Conservation (phyloP, 2,113 vertebrate genomes). For the Protomyctophum bolini region DNA sequence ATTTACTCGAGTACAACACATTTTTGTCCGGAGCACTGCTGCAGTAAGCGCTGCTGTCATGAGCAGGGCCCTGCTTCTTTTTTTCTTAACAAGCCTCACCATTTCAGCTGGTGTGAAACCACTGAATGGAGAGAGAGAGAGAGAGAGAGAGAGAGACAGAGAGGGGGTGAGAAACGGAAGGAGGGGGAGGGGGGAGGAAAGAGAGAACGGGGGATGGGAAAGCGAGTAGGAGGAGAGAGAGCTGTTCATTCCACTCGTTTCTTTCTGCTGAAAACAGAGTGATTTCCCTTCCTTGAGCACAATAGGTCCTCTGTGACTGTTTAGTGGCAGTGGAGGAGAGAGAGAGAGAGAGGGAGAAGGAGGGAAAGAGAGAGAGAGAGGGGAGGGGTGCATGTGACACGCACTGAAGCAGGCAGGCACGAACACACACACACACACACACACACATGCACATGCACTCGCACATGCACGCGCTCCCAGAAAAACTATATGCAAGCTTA, state of each 20-base stretch:
- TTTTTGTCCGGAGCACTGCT: too few relatives aligned
- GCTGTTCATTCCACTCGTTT: constrained; percentile 65
- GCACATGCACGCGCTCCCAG: neutral
- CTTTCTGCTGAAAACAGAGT: constrained; percentile 71
- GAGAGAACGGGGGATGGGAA: neutral
- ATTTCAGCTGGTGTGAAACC: constrained; percentile 65
- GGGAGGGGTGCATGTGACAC: neutral
- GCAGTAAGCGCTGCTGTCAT: constrained; percentile 58
- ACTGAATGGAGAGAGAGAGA: neutral
- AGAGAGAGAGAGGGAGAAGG: constrained; percentile 13
- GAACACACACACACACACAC: neutral
- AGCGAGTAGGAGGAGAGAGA: constrained; percentile 33
- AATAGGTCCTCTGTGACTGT: constrained; percentile 81
- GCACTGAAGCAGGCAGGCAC: neutral
- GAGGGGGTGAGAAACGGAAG: constrained; percentile 19
- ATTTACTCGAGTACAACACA: too few relatives aligned
- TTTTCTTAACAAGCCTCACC: constrained; percentile 64
- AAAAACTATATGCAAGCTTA: too few relatives aligned
- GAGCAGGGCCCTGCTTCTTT: constrained; percentile 11
- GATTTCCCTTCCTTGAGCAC: constrained; percentile 79
- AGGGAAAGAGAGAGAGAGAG: constrained; percentile 51
- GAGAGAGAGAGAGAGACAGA: constrained; percentile 46
- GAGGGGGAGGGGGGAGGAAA: neutral
- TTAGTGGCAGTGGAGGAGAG: constrained; percentile 73
- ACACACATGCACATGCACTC: constrained; percentile 6